phyloP scores from a whole-genome alignment of 1,140 invertebrate genomes.

The Oncopeltus fasciatus region DNA sequence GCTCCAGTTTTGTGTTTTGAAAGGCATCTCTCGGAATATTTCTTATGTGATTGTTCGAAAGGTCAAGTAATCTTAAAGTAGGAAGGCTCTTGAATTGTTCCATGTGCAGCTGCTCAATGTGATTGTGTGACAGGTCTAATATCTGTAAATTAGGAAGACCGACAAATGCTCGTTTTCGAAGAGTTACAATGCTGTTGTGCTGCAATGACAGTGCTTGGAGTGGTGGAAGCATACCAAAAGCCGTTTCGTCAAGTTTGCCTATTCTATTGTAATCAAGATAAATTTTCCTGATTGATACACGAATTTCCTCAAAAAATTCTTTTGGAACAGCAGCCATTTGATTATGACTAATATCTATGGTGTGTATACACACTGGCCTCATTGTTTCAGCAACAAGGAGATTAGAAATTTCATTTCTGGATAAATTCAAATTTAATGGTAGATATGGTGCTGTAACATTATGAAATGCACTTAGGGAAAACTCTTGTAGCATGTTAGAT shows the following conservation, averaged over 20 bases:
- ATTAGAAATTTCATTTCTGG: slow-evolving; percentile 46
- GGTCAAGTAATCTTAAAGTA: slow-evolving; percentile 56
- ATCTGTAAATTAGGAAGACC: slow-evolving; percentile 57
- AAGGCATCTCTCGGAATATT: slow-evolving; percentile 66
- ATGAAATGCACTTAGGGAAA: slow-evolving; percentile 48
- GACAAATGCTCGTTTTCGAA: slow-evolving; percentile 58
- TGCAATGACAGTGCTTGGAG: slow-evolving; percentile 59
- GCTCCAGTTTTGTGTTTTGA: slow-evolving; percentile 60
- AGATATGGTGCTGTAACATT: slow-evolving; percentile 44
- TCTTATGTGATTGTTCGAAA: slow-evolving; percentile 59
- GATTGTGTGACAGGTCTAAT: slow-evolving; percentile 64
- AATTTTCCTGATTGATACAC: slow-evolving; percentile 45
- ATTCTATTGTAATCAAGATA: slow-evolving; percentile 62
- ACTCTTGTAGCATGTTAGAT: slow-evolving; percentile 47
- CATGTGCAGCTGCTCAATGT: slow-evolving; percentile 57
- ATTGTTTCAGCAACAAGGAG: slow-evolving; percentile 41
- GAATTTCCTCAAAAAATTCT: slow-evolving; percentile 42
- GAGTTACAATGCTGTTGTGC: slow-evolving; percentile 53
- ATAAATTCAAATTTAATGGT: slow-evolving; percentile 50
- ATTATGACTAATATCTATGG: slow-evolving; percentile 56
- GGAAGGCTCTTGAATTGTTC: slow-evolving; percentile 67
- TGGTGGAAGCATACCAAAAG: slow-evolving; percentile 48
- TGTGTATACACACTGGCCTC: slow-evolving; percentile 38
- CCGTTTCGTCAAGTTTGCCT: slow-evolving; percentile 47
- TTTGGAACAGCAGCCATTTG: slow-evolving; percentile 46